Evolutionary conservation across 2,797 vertebrate genomes (phyloP).

Genomic region (Petrocephalus schoutedeni): DNA sequence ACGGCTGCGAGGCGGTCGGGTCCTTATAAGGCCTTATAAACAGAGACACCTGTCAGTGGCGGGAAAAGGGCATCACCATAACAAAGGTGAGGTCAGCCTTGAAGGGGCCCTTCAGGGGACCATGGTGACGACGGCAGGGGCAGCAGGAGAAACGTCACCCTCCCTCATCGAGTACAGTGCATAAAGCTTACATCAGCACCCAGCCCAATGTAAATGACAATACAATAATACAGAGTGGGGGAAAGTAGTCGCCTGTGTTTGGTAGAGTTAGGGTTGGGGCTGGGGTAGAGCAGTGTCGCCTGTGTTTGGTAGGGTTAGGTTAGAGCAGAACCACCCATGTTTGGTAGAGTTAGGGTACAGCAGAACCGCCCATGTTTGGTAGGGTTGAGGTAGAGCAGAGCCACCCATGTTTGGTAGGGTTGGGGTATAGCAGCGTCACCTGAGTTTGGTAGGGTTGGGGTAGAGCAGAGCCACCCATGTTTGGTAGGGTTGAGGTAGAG

Average conservation of each 20-base stretch:
- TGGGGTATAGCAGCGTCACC: background rate
- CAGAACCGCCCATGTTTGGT: too few relatives aligned
- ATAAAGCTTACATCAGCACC: background rate
- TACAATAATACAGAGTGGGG: background rate
- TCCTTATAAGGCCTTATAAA: conserved; percentile 42
- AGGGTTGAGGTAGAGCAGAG: too few relatives aligned
- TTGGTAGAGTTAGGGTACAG: too few relatives aligned
- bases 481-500: background rate
- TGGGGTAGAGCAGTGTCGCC: too few relatives aligned
- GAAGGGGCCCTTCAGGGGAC: conserved; percentile 45
- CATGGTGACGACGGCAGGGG: background rate
- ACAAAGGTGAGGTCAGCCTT: conserved; percentile 30
- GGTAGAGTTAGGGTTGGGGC: too few relatives aligned
- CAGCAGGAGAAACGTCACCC: background rate
- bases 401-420: too few relatives aligned
- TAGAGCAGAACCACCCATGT: too few relatives aligned
- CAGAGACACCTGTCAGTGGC: conserved; percentile 71
- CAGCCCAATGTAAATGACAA: background rate
- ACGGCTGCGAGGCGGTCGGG: conserved; percentile 57
- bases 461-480: too few relatives aligned
- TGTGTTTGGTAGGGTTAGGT: too few relatives aligned
- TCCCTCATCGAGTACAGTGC: background rate
- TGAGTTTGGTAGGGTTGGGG: background rate
- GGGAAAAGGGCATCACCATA: conserved; percentile 52
- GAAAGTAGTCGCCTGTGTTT: background rate